Conservation (phyloP, 2,888 invertebrate species). For the Dicroscelio sp. region DNA sequence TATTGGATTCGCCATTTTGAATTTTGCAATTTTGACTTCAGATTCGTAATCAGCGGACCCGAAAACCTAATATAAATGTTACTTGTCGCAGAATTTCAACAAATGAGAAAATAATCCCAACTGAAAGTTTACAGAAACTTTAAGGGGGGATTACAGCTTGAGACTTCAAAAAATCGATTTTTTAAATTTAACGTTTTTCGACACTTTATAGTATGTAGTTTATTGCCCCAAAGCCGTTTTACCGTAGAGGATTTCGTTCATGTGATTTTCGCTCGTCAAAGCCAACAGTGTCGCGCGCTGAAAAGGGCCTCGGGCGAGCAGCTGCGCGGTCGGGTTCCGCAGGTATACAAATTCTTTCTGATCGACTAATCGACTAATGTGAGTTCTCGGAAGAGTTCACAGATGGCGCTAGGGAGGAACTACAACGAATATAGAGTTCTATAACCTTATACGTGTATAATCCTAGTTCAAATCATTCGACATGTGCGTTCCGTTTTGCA, state of each 20-base stretch:
- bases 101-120: too few relatives aligned
- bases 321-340: conserved; percentile 10
- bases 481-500: background rate
- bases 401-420: conserved; percentile 13
- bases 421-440: conserved; percentile 20
- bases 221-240: conserved; percentile 23
- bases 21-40: too few relatives aligned
- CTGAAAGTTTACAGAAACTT: too few relatives aligned
- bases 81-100: too few relatives aligned
- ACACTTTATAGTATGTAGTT: conserved; percentile 19
- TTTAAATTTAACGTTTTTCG: conserved; percentile 10
- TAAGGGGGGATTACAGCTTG: conserved; percentile 17
- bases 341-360: too few relatives aligned
- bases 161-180: background rate
- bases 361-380: conserved; percentile 9
- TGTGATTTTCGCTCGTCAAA: conserved; percentile 17
- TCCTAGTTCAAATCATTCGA: conserved; percentile 10
- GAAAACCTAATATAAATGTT: too few relatives aligned
- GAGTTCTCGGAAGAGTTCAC: conserved; percentile 10
- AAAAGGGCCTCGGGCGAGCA: conserved; percentile 16
- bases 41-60: too few relatives aligned
- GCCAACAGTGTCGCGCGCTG: conserved; percentile 29
- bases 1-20: too few relatives aligned
- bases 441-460: conserved; percentile 17
- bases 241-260: conserved; percentile 6